Evolutionary conservation across 1,140 invertebrate species (phyloP).

Genomic region (Procambarus clarkii): DNA sequence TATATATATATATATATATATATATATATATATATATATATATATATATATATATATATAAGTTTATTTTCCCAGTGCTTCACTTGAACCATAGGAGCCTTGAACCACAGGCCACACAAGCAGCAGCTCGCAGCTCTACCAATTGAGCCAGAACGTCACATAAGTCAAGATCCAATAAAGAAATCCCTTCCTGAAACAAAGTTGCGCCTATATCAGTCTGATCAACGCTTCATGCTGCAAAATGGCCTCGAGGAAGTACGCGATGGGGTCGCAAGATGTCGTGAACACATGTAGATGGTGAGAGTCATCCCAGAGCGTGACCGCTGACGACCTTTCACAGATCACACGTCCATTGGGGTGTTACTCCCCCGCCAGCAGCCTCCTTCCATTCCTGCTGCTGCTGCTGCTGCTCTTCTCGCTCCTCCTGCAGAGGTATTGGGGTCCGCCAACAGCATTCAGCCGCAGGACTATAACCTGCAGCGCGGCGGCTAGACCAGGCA

Average conservation of each 20-base stretch:
- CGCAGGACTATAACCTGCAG: slow-evolving; percentile 14
- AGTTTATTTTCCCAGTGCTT: no score
- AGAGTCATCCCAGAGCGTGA: background rate
- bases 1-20: no score
- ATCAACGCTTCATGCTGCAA: background rate
- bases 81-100: no score
- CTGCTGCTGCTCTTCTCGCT: slow-evolving; percentile 6
- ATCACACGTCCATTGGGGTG: background rate
- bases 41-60: no score
- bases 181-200: no score
- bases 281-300: background rate
- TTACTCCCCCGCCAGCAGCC: background rate
- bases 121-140: no score
- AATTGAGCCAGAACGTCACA: no score
- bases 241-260: background rate
- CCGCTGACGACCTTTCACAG: background rate
- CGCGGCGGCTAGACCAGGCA: slow-evolving; percentile 2
- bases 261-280: background rate
- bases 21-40: no score
- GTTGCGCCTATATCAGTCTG: no score
- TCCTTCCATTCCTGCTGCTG: background rate
- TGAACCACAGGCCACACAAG: no score
- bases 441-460: background rate
- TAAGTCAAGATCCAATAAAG: no score
- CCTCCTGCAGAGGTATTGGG: background rate